These are phyloP conservation scores for Matsumyia berberina DNA, from an alignment of 2,888 invertebrate species.

Conservation along the genomic window DNA sequence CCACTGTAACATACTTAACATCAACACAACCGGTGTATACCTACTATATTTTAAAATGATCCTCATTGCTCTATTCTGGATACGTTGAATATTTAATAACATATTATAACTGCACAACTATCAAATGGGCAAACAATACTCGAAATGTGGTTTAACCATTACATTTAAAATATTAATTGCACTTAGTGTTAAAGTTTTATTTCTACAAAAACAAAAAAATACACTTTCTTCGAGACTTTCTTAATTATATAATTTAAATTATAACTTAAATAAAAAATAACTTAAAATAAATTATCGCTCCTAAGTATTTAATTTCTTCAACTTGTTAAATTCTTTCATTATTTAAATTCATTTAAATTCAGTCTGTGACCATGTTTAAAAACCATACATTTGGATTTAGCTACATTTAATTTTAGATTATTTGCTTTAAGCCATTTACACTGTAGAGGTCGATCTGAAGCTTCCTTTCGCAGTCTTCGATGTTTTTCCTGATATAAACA, in stretches of 20 bases:
- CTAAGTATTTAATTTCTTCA: background rate
- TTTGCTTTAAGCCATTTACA: background rate
- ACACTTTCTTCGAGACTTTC: background rate
- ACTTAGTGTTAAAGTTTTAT: background rate
- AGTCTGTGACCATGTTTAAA: background rate
- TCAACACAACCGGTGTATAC: background rate
- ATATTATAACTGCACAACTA: background rate
- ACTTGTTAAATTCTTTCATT: background rate
- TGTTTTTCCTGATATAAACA: no score
- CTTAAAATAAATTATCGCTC: background rate
- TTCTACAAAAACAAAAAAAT: background rate
- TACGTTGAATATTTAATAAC: background rate
- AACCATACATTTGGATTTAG: slow-evolving; percentile 2
- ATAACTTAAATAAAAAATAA: background rate
- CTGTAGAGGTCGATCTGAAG: background rate
- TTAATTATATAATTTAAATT: background rate
- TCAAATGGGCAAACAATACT: background rate
- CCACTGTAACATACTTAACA: background rate
- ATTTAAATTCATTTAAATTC: no score
- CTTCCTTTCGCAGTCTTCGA: no score
- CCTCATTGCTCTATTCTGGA: background rate
- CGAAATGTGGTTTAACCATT: background rate
- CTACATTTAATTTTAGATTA: slow-evolving; percentile 7
- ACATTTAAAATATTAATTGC: background rate
- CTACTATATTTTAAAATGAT: background rate